Conservation (phyloP, 1,140 invertebrate genomes). For the Scylla paramamosain region DNA sequence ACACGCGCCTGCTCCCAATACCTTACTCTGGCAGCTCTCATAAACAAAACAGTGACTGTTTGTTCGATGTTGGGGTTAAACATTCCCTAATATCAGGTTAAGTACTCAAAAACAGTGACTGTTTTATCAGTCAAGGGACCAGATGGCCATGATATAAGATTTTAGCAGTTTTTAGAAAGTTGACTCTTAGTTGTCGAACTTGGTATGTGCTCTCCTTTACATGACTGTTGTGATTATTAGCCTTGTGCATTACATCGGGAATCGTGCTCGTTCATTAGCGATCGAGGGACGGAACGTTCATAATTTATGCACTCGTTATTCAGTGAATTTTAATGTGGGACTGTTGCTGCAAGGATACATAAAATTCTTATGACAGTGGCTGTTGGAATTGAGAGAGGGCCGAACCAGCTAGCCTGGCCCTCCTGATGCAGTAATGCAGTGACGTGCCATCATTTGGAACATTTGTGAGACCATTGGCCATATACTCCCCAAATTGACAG, state of each 20-base stretch:
- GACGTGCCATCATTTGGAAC: slow-evolving; percentile 66
- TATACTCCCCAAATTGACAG: slow-evolving; percentile 69
- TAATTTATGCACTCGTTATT: slow-evolving; percentile 32
- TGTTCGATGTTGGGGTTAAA: slow-evolving; percentile 65
- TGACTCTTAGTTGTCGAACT: slow-evolving; percentile 69
- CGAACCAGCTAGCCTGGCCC: slow-evolving; percentile 34
- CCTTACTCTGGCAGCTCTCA: slow-evolving; percentile 69
- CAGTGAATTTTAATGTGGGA: slow-evolving; percentile 54
- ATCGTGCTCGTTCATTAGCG: slow-evolving; percentile 56
- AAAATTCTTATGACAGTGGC: slow-evolving; percentile 54
- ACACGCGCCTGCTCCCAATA: slow-evolving; percentile 69
- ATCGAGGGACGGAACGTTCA: slow-evolving; percentile 47
- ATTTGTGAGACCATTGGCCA: slow-evolving; percentile 66
- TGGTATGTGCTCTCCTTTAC: slow-evolving; percentile 50
- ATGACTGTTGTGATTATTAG: slow-evolving; percentile 65
- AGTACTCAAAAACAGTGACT: slow-evolving; percentile 64
- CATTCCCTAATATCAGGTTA: slow-evolving; percentile 56
- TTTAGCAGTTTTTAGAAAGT: slow-evolving; percentile 65
- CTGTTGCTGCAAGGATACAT: background rate
- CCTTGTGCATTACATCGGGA: slow-evolving; percentile 41
- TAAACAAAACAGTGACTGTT: slow-evolving; percentile 76
- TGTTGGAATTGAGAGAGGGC: slow-evolving; percentile 48
- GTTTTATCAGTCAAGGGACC: slow-evolving; percentile 62
- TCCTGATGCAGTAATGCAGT: slow-evolving; percentile 56
- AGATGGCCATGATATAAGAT: slow-evolving; percentile 44